Conservation (phyloP, 2,888 invertebrate genomes). For the Isoperla grammatica region DNA sequence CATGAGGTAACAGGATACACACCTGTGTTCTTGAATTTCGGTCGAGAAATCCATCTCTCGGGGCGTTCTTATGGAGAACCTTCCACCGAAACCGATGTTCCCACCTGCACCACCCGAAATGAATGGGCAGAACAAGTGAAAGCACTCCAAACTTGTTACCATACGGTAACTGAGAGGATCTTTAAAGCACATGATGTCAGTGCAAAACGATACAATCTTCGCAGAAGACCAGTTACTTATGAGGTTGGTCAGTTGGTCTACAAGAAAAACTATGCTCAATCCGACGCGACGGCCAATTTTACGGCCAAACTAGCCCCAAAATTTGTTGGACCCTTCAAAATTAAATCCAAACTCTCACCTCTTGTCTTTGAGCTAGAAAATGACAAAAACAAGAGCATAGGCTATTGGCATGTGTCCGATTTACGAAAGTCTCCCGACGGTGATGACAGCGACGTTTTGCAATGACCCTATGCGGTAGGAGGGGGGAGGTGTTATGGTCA, state of each 20-base stretch:
- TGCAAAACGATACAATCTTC: background rate
- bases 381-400: no score
- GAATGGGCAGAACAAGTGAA: background rate
- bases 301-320: conserved; percentile 34
- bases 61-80: background rate
- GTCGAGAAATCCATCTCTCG: background rate
- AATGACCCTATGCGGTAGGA: no score
- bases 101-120: background rate
- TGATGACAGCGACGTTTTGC: no score
- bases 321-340: no score
- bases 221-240: background rate
- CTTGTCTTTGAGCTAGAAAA: no score
- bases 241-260: background rate
- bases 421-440: no score
- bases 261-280: conserved; percentile 5
- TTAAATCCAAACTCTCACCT: no score
- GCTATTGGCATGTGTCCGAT: no score
- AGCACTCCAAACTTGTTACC: background rate
- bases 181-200: background rate
- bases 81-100: no score
- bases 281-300: conserved; percentile 29
- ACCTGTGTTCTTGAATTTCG: conserved; percentile 14
- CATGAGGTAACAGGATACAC: conserved; percentile 12
- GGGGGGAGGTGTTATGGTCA: no score
- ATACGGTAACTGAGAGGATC: background rate